A percentile compares a stretch with the other conserved stretches of the same genome.
These are phyloP conservation scores for Mola mola DNA, from an alignment of 2,113 vertebrate genomes.

Conservation along the genomic window DNA sequence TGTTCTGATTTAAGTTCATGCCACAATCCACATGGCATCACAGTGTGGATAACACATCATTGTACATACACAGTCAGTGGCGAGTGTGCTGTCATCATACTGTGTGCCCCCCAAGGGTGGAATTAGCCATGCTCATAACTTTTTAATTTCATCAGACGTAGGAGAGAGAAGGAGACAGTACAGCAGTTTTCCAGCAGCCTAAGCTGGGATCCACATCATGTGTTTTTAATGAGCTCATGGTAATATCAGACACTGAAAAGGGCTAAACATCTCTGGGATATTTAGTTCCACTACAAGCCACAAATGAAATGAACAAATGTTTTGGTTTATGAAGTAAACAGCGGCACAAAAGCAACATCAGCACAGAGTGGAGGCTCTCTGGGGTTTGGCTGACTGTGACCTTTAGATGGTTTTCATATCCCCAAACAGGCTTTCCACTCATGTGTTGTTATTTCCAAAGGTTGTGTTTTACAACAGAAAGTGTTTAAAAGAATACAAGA, in stretches of 20 bases:
- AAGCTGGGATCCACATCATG: slow-evolving; percentile 65
- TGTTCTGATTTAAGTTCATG: too few species aligned
- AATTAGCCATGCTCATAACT: slow-evolving; percentile 62
- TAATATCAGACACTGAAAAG: slow-evolving; percentile 66
- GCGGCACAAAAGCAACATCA: slow-evolving; percentile 9
- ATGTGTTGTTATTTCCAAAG: slow-evolving; percentile 8
- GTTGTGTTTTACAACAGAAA: slow-evolving; percentile 31
- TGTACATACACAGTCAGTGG: too few species aligned
- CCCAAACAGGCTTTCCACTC: slow-evolving; percentile 23
- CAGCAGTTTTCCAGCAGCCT: slow-evolving; percentile 59
- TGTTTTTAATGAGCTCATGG: slow-evolving; percentile 75
- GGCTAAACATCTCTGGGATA: slow-evolving; percentile 70
- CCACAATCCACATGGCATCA: too few species aligned
- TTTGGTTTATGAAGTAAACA: slow-evolving; percentile 56
- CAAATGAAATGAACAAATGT: slow-evolving; percentile 74
- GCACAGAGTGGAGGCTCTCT: not conserved
- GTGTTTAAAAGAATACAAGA: slow-evolving; percentile 17
- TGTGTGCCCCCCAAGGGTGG: slow-evolving; percentile 43
- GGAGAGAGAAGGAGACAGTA: slow-evolving; percentile 30
- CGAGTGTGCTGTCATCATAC: too few species aligned
- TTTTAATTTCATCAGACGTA: slow-evolving; percentile 62
- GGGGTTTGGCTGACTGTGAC: slow-evolving; percentile 46
- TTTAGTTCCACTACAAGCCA: slow-evolving; percentile 69
- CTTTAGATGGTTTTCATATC: slow-evolving; percentile 59
- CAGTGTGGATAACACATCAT: too few species aligned